Conservation (phyloP, 1,140 invertebrate genomes). For the Marisa cornuarietis region DNA sequence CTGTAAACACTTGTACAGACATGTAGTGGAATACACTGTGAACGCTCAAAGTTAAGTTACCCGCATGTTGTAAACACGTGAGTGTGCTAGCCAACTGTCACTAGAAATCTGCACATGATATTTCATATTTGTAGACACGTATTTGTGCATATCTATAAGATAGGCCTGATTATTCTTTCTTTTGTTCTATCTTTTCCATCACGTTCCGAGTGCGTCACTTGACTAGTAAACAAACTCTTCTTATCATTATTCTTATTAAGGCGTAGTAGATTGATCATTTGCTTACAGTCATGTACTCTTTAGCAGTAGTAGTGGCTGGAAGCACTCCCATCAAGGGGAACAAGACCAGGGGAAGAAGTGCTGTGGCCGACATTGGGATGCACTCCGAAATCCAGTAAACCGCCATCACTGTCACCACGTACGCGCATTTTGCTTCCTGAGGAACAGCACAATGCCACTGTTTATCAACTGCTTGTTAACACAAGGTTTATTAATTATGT, state of each 20-base stretch:
- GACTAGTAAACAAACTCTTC: background rate
- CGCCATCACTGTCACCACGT: conserved; percentile 82
- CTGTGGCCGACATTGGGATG: conserved; percentile 81
- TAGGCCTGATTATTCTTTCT: too few relatives aligned
- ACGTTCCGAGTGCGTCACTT: background rate
- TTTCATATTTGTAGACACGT: background rate
- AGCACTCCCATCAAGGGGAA: conserved; percentile 71
- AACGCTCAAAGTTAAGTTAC: too few relatives aligned
- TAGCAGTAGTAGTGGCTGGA: background rate
- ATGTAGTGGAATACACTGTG: too few relatives aligned
- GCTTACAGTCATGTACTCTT: conserved; percentile 15
- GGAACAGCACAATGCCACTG: background rate
- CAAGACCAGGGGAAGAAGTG: conserved; percentile 82
- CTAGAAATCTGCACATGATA: background rate
- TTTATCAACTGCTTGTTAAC: too few relatives aligned
- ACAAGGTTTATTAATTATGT: background rate
- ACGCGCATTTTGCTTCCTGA: conserved; percentile 72
- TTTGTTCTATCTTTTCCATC: background rate
- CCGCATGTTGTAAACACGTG: background rate
- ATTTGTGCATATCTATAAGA: background rate
- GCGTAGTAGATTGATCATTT: background rate
- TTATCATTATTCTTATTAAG: background rate
- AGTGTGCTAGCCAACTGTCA: background rate
- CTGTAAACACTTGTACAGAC: too few relatives aligned
- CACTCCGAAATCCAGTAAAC: conserved; percentile 85